Conservation (phyloP, 2,113 vertebrate species). For the Toxostoma redivivum region DNA sequence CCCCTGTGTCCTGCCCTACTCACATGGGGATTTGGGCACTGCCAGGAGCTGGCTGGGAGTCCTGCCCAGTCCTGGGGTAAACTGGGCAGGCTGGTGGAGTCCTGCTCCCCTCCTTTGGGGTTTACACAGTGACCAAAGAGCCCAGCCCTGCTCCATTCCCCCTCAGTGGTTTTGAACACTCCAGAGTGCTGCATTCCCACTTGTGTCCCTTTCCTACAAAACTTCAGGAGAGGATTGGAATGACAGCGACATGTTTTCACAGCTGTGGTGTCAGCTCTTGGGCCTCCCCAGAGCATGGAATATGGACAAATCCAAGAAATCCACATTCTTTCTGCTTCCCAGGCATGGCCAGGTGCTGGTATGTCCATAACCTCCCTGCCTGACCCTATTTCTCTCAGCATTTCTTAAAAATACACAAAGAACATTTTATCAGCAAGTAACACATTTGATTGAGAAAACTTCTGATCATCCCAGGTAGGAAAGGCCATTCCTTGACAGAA, state of each 20-base stretch:
- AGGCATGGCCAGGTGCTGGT: not conserved
- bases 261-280: not conserved
- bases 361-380: accelerated
- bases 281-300: accelerated
- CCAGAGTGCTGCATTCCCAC: not conserved
- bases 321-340: not conserved
- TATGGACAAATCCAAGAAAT: not conserved
- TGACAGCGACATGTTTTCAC: accelerated
- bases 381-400: accelerated
- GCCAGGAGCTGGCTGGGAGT: not conserved
- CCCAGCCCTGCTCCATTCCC: not conserved
- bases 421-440: not conserved
- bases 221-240: not conserved
- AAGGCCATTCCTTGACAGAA: not conserved
- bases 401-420: not conserved
- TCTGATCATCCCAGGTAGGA: not conserved
- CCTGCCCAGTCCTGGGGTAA: not conserved
- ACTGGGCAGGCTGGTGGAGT: not conserved
- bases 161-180: not conserved
- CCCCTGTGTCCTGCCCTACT: no score
- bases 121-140: not conserved
- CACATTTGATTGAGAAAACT: not conserved
- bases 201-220: not conserved
- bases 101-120: not conserved
- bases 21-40: not conserved